Evolutionary conservation across 1,140 invertebrate genomes (phyloP).

Genomic region (Meloidogyne floridensis): DNA sequence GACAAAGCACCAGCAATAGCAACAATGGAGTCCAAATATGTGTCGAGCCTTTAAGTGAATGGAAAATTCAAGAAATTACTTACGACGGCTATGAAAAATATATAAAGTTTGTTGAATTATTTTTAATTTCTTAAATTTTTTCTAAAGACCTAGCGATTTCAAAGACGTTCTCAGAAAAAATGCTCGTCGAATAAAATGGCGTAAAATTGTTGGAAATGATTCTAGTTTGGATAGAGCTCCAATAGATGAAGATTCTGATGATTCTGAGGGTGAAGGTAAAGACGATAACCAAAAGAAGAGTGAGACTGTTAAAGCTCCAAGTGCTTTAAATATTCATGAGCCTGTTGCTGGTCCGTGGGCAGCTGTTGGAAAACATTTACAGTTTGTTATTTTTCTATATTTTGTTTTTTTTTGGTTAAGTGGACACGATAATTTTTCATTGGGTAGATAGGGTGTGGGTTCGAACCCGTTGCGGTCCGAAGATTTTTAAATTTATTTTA

Average conservation of each 20-base stretch:
- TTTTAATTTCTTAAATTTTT: slow-evolving; percentile 29
- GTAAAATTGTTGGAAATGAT: slow-evolving; percentile 38
- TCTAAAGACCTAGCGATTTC: slow-evolving; percentile 48
- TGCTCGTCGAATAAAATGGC: slow-evolving; percentile 39
- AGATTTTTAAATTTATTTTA: slow-evolving; percentile 20
- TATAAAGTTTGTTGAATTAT: slow-evolving; percentile 34
- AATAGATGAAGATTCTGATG: slow-evolving; percentile 28
- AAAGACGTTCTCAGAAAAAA: slow-evolving; percentile 48
- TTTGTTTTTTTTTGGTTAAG: not conserved
- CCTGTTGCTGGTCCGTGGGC: slow-evolving; percentile 54
- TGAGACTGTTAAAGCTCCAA: not conserved
- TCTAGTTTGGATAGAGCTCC: slow-evolving; percentile 31
- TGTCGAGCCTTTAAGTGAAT: slow-evolving; percentile 47
- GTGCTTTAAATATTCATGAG: slow-evolving; percentile 29
- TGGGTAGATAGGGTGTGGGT: not conserved
- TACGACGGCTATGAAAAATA: slow-evolving; percentile 50
- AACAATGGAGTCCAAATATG: slow-evolving; percentile 44
- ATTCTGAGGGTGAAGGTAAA: slow-evolving; percentile 26
- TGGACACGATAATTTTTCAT: not conserved
- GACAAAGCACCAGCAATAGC: slow-evolving; percentile 6
- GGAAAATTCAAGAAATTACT: slow-evolving; percentile 53
- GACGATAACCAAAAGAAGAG: slow-evolving; percentile 11
- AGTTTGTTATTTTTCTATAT: slow-evolving; percentile 35
- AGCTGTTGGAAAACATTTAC: slow-evolving; percentile 45
- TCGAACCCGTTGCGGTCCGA: not conserved